Evolutionary conservation across 1,140 invertebrate genomes (phyloP), one percentile per base, ranked within the genome.

Genomic region (Eubasilissa regina): DNA sequence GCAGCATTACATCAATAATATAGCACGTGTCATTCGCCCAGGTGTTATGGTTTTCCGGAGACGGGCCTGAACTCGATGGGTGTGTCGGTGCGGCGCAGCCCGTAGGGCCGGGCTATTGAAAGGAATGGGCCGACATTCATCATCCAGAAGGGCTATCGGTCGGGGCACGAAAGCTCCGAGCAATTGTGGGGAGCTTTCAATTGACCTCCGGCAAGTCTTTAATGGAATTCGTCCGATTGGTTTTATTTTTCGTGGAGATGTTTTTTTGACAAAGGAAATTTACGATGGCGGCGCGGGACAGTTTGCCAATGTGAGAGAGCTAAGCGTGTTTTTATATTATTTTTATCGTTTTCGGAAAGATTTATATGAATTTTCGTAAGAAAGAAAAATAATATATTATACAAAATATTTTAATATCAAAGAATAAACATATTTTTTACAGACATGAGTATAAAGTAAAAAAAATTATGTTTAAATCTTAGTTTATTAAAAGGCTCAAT

Each of bases 201-300:
- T 77, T 77, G 75, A 77, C 75, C 75, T 21, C 58, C 45, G 45
- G 25, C 47, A 11, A 60, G 60, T 66, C 60, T 76, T 76, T 68
- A 77, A 77, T 77, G 75, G 75, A 77, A 77, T 77, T 66, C 60
- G 19, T 66, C 25, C 75, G 75, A 77, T 77, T 77, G 75, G 45
- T 66, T 77, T 60, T 77, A 66, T 66, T 77, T 66, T 53, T 47
- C 21, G 25, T 3, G 45, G 53, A 12, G 15, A 55, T 74, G 48
- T 55, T 74, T 74, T 74, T 53, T 74, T 74, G 48, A 53, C 25
- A 74, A 55, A 55, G n/a, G 53, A 74, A 74, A 74, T 74, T 74
- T 55, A 74, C 51, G 13, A 47, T 43, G 9, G 12, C 15, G 11
- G n/a, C 10, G 53, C 53, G 7, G n/a, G n/a, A 10, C n/a, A 21